Evolutionary conservation across 2,888 invertebrate genomes (phyloP).

Genomic region (Tachina grossa): DNA sequence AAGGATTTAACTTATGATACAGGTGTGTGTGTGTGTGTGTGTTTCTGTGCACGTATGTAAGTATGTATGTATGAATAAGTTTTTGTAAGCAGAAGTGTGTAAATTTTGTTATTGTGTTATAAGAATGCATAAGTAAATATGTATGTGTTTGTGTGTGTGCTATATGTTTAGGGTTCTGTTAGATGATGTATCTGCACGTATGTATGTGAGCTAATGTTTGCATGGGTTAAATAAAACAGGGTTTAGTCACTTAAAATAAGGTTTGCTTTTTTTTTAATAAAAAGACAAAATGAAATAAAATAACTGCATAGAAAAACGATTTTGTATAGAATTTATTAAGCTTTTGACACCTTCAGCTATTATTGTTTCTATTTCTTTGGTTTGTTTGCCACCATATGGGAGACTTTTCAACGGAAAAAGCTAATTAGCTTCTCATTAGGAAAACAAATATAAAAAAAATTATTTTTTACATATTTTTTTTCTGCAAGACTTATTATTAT

Average conservation of each 20-base stretch:
- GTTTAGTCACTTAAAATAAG: constrained; percentile 66
- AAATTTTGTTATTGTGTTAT: constrained; percentile 58
- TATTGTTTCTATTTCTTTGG: constrained; percentile 58
- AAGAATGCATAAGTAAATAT: constrained; percentile 27
- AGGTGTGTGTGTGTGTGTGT: constrained; percentile 43
- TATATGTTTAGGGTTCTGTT: constrained; percentile 49
- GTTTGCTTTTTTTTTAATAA: constrained; percentile 24
- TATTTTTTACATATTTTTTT: constrained; percentile 22
- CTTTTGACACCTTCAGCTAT: constrained; percentile 71
- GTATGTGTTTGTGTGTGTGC: not conserved
- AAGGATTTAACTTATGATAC: constrained; percentile 62
- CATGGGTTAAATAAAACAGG: constrained; percentile 38
- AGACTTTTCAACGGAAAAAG: constrained; percentile 66
- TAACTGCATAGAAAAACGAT: constrained; percentile 55
- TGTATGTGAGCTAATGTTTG: not conserved
- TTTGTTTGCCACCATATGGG: constrained; percentile 12
- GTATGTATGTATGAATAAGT: not conserved
- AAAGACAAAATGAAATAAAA: constrained; percentile 22
- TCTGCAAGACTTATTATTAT: not conserved
- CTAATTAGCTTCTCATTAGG: constrained; percentile 69
- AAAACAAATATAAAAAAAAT: constrained; percentile 42
- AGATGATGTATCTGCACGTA: constrained; percentile 3
- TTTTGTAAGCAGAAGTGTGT: constrained; percentile 42
- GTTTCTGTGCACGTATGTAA: not conserved
- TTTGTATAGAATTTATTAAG: constrained; percentile 66